These are phyloP conservation scores for Eledone cirrhosa DNA, from an alignment of 2,888 invertebrate genomes.

Conservation along the genomic window DNA sequence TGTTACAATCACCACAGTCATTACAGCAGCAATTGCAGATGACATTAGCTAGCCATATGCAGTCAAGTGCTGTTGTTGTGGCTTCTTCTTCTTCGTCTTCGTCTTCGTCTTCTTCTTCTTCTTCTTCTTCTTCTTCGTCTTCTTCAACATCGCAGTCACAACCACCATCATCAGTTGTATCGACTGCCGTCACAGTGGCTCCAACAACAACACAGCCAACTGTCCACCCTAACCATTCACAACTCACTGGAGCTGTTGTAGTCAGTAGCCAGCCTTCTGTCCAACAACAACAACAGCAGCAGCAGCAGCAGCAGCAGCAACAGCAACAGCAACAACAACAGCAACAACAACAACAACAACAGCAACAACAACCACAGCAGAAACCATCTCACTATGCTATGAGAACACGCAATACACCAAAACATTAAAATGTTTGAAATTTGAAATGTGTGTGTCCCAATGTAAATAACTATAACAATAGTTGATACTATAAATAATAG, in stretches of 20 bases:
- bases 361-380: constrained; percentile 32
- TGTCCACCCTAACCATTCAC: constrained; percentile 8
- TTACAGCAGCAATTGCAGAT: not conserved
- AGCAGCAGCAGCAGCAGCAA: not conserved
- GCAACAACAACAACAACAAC: constrained; percentile 5
- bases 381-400: constrained; percentile 54
- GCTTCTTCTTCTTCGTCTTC: not conserved
- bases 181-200: not conserved
- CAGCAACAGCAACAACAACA: not conserved
- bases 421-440: constrained; percentile 39
- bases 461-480: no score
- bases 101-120: no score
- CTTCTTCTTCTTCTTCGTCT: no score
- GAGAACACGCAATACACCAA: constrained; percentile 57
- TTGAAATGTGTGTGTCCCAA: no score
- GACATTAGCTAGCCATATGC: constrained; percentile 5
- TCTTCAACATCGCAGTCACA: no score
- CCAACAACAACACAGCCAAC: constrained; percentile 8
- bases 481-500: no score
- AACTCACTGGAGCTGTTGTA: not conserved
- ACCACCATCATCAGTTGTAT: not conserved
- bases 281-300: not conserved
- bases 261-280: constrained; percentile 1
- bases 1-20: constrained; percentile 31
- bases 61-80: not conserved